Base-by-base conservation (phyloP, 2,113 vertebrate genomes). In the Etheostoma spectabile region DNA sequence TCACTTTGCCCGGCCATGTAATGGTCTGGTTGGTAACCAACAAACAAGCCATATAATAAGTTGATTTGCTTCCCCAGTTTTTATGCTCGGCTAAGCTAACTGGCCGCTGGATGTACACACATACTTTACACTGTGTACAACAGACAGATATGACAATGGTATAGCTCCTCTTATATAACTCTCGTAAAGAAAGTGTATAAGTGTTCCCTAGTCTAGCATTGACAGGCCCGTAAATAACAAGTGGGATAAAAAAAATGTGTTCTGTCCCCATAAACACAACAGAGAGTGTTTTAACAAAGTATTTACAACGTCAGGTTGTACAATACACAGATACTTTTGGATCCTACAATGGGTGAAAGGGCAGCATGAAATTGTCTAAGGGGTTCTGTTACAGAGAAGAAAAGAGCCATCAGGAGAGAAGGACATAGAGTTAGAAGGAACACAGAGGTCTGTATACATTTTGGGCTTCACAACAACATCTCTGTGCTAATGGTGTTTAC, bases 401-500 rank as follows among this genome's bases (percentile, higher is more conserved):
- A 68, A 46, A 61, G 57, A 69, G 57, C 22, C 6, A 12, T 57
- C 42, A n/a, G 49, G 12, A 30, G 48, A 38, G 42, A 24, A 80
- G 64, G 69, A 62, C 4, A 59, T 7, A 55, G 18, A 45, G 33
- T 46, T 22, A 68, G 65, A 74, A 61, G 63, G 70, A 68, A 70
- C 46, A 74, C 11, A n/a, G 38, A 53, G 82, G 22, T 69, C 38
- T 69, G 72, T 61, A 21, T 30, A 62, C 24, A 46, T 67, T 55
- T 42, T 24, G 38, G 62, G 21, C 57, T 84, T 57, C 30, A 71
- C 51, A 83, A 49, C 73, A 65, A 59, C 69, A 74, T 53, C 70
- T 77, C 72, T 57, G 35, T 80, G 78, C 84, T 87, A 76, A 88
- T 80, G 52, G 30, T 83, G 66, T 82, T 89, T 79, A 85, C 48